phyloP scores from a whole-genome alignment of 2,888 invertebrate species.

The Chaetogeoica ovagalla region DNA sequence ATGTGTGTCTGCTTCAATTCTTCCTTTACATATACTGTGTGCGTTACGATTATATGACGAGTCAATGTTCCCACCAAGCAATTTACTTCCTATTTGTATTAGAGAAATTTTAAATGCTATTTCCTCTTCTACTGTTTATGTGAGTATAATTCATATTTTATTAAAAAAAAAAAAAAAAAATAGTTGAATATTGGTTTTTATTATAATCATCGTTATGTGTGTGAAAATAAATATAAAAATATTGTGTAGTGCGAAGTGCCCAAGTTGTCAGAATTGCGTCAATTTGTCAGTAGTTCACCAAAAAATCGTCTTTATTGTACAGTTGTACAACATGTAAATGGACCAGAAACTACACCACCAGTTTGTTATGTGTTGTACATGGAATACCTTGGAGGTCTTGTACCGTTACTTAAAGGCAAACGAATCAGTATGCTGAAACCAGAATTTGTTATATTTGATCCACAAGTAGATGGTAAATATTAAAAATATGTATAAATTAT shows the following conservation, averaged over 20 bases:
- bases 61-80: slow-evolving; percentile 29
- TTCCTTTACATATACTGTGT: slow-evolving; percentile 41
- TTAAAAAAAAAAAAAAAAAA: neutral
- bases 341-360: slow-evolving; percentile 62
- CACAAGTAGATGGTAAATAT: slow-evolving; percentile 74
- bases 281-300: slow-evolving; percentile 92
- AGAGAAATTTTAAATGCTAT: slow-evolving; percentile 39
- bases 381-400: slow-evolving; percentile 93
- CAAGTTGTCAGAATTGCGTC: slow-evolving; percentile 80
- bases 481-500: neutral
- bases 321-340: slow-evolving; percentile 90
- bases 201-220: neutral
- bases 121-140: slow-evolving; percentile 46
- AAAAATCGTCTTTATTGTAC: slow-evolving; percentile 92
- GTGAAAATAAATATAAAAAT: neutral
- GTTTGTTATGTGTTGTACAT: slow-evolving; percentile 87
- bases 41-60: slow-evolving; percentile 41
- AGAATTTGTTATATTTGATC: slow-evolving; percentile 96
- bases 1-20: slow-evolving; percentile 87
- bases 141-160: slow-evolving; percentile 12
- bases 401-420: slow-evolving; percentile 93
- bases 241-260: slow-evolving; percentile 86
- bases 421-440: slow-evolving; percentile 95
- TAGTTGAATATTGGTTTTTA: neutral
- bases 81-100: slow-evolving; percentile 38